These are phyloP conservation scores for Tetragonula carbonaria DNA, from an alignment of 2,888 invertebrate genomes.

Conservation along the genomic window DNA sequence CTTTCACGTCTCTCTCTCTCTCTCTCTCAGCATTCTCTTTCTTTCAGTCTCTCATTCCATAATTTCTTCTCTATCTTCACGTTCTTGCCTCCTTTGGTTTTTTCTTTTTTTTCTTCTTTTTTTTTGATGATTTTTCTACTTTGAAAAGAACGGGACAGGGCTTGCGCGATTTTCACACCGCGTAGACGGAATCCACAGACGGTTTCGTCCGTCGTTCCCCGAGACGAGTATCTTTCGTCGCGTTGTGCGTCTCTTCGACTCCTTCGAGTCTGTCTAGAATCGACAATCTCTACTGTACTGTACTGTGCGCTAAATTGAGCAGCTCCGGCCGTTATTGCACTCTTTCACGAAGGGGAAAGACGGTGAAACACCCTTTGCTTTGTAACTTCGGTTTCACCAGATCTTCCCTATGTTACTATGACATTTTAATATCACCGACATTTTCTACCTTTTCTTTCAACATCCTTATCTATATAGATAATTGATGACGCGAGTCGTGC, in stretches of 20 bases:
- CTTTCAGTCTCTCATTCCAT: background rate
- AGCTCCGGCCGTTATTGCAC: slow-evolving; percentile 5
- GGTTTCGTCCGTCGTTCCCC: background rate
- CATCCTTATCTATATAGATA: background rate
- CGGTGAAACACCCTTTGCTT: background rate
- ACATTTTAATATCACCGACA: background rate
- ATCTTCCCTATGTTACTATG: background rate
- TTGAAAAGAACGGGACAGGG: slow-evolving; percentile 66
- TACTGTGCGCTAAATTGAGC: slow-evolving; percentile 45
- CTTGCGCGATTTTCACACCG: slow-evolving; percentile 50
- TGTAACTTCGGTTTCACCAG: background rate
- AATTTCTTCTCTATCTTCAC: background rate
- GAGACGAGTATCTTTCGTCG: slow-evolving; percentile 1
- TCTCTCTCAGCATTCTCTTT: slow-evolving; percentile 1
- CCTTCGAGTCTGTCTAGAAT: background rate
- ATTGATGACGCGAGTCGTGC: background rate
- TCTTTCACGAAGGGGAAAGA: slow-evolving; percentile 9
- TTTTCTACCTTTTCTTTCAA: background rate
- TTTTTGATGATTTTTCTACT: background rate
- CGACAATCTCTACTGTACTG: slow-evolving; percentile 4
- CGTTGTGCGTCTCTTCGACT: slow-evolving; percentile 33
- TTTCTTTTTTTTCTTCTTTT: background rate
- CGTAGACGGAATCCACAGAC: background rate
- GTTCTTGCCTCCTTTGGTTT: background rate
- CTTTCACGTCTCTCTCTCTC: slow-evolving; percentile 33